These are phyloP conservation scores for Cerastis rubricosa DNA, from an alignment of 2,888 invertebrate species.

Conservation along the genomic window DNA sequence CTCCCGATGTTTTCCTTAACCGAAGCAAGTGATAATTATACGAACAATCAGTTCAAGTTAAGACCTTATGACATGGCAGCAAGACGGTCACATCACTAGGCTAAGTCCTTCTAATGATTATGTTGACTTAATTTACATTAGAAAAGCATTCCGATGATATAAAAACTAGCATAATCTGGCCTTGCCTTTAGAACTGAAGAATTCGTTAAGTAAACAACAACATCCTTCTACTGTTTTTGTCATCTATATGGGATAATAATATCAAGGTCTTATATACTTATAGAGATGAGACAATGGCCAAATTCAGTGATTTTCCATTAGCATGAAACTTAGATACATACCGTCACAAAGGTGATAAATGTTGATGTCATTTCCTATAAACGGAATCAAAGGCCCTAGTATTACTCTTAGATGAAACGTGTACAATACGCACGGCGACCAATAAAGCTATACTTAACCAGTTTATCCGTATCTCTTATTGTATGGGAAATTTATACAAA, in stretches of 20 bases:
- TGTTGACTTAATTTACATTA: neutral
- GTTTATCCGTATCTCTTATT: too few relatives aligned
- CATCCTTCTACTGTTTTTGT: slow-evolving; percentile 56
- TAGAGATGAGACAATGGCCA: slow-evolving; percentile 57
- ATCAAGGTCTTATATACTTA: slow-evolving; percentile 55
- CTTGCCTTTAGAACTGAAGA: neutral
- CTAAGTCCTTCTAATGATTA: neutral
- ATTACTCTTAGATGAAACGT: neutral
- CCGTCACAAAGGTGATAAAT: slow-evolving; percentile 76
- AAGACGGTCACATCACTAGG: too few relatives aligned
- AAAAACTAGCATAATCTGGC: neutral
- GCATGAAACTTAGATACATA: slow-evolving; percentile 69
- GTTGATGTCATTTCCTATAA: slow-evolving; percentile 80
- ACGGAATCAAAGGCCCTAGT: slow-evolving; percentile 64
- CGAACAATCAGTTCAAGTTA: too few relatives aligned
- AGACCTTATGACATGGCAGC: too few relatives aligned
- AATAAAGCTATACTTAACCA: too few relatives aligned
- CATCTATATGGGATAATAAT: slow-evolving; percentile 30
- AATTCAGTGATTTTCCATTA: slow-evolving; percentile 73
- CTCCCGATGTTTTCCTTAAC: too few relatives aligned
- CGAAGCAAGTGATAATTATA: too few relatives aligned
- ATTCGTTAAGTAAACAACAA: slow-evolving; percentile 32
- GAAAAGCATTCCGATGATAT: neutral
- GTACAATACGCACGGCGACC: too few relatives aligned
- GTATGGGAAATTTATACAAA: too few relatives aligned